Evolutionary conservation across 2,797 vertebrate species (phyloP), one percentile per base, ranked within the genome.

Genomic region (Pipistrellus nathusii): DNA sequence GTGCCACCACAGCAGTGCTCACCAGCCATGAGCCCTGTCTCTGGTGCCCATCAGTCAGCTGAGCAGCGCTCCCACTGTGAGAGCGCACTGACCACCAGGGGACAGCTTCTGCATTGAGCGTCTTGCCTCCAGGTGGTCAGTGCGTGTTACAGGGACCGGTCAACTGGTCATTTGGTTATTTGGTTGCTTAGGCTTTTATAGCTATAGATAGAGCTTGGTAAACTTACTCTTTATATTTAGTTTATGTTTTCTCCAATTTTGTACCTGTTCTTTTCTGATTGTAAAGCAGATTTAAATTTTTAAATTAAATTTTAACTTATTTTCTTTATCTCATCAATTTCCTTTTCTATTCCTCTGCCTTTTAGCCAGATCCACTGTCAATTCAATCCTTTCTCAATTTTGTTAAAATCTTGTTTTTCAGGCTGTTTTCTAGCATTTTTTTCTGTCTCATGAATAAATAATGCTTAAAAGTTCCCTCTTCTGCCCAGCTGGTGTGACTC

Each of bases 61-160:
- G 25, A 27, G 25, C 11, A 27, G 25, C 4, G 5, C 11, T 59
- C 57, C 57, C 10, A 27, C 57, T 59, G 25, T 27, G 57, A 4
- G 25, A 59, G 23, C 0, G 10, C 55, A 59, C 23, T 59, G 55
- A 59, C 23, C 23, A 59, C 57, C 11, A 59, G 25, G 25, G 11
- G 25, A 27, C 57, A 59, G 57, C 57, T 59, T 5, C 11, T 27
- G 57, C 11, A 2, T 59, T 59, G 25, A 59, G 57, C 5, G 2
- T 13, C 57, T 59, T 59, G 11, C 25, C 25, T 5, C 5, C 25
- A 5, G 23, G 57, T 59, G 25, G 11, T 59, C 25, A 59, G 57
- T 59, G 57, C 2, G 2, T 0, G 0, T 59, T 25, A 59, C 27
- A 59, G 25, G 0, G 0, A 27, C 57, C 0, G 9, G 0, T 27